A percentile compares a stretch with the other conserved stretches of the same genome.
Conservation (phyloP, 2,888 invertebrate genomes). For the Ormyrus labotus region DNA sequence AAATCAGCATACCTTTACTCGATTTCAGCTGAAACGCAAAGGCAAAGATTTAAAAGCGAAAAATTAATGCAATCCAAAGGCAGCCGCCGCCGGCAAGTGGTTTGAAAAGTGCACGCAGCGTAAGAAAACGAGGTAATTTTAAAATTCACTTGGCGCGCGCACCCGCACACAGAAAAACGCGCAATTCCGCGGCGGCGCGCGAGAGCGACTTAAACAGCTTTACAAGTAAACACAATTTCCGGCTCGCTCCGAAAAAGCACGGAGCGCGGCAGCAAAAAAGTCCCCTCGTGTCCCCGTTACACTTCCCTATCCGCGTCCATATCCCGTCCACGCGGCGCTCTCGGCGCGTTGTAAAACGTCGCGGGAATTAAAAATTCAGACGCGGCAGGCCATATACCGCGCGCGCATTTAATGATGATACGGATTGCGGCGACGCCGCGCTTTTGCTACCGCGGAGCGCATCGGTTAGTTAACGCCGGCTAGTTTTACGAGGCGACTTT, state of each 20-base stretch:
- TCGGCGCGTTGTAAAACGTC: not conserved
- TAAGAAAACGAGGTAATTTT: slow-evolving; percentile 15
- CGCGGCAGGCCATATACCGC: not conserved
- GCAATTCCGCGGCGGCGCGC: slow-evolving; percentile 6
- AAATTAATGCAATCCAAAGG: not conserved
- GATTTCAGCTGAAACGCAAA: too few relatives aligned
- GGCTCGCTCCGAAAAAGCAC: not conserved
- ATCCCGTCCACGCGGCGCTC: not conserved
- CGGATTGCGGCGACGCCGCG: slow-evolving; percentile 18
- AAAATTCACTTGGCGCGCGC: slow-evolving; percentile 1
- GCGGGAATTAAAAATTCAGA: slow-evolving; percentile 31
- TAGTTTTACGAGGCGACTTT: slow-evolving; percentile 36
- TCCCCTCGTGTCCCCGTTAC: not conserved
- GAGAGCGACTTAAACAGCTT: slow-evolving; percentile 29
- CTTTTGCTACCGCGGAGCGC: not conserved
- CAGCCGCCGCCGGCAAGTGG: not conserved
- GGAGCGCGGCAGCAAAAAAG: not conserved
- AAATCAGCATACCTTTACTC: too few relatives aligned
- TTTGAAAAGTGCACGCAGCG: not conserved
- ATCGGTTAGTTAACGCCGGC: not conserved
- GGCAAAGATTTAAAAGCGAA: too few relatives aligned
- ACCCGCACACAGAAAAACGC: not conserved
- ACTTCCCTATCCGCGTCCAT: not conserved
- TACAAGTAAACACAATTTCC: slow-evolving; percentile 14
- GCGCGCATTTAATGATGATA: slow-evolving; percentile 32